Evolutionary conservation across 2,888 invertebrate genomes (phyloP), one percentile per base, ranked within the genome.

Genomic region (Troides oblongomaculatus): DNA sequence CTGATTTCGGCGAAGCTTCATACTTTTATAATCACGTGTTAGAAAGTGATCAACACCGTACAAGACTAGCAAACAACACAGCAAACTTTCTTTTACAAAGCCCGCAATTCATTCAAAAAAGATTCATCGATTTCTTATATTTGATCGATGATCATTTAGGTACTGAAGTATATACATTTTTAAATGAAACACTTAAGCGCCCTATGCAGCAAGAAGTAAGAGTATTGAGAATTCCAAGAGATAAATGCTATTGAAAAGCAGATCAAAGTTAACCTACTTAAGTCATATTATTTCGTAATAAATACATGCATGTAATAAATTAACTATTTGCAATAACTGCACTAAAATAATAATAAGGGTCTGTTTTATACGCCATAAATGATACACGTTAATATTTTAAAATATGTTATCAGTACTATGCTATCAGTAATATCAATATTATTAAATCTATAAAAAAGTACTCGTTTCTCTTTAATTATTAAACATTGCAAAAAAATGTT

Each of bases 81-180:
- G 74, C 75, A 17, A 53, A 61, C 2, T 56, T 72, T 3, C 50
- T 81, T 2, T 62, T 73, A 7, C 68, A 66, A 21, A 74, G 74
- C 7, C 72, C 77, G 14, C 76, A 77, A 0, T 80, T 96, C 81
- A 95, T 97, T 77, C 96, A 96, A 84, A 95, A 95, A 76, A 94
- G 97, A 68, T 95, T 95, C 4, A 93, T 98, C 3, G 94, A 94
- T 75, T 95, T 97, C 81, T 97, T 97, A 81, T 86, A 93, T n/a
- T 93, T 96, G 78, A 96, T 96, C 0, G 95, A 97, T 84, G 84
- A 93, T 0, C 95, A 96, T 62, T 95, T 97, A 71, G 97, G 97
- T 2, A 92, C 87, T 73, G 90, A 71, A 60, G 69, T 75, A 7
- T 58, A 70, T 25, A 69, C 64, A 36, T 64, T 62, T 7, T 58